Conservation (phyloP, 1,140 invertebrate genomes). For the Achroia grisella region DNA sequence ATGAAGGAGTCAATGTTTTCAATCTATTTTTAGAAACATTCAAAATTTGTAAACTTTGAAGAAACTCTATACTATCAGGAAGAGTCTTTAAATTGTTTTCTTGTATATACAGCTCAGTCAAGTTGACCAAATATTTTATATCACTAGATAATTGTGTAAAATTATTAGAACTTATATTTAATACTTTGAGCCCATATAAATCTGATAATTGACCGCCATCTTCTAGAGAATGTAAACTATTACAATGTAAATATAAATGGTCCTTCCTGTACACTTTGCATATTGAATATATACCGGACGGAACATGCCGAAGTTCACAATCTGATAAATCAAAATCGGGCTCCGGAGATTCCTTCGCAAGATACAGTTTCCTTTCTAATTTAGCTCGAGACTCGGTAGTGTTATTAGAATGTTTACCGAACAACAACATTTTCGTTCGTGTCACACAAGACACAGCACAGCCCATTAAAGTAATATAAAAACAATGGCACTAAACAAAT, state of each 20-base stretch:
- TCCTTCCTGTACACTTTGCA: conserved; percentile 87
- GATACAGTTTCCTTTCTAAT: conserved; percentile 81
- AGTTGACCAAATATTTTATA: conserved; percentile 76
- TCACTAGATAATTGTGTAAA: conserved; percentile 77
- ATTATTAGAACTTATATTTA: conserved; percentile 83
- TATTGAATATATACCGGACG: conserved; percentile 82
- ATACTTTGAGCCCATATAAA: conserved; percentile 78
- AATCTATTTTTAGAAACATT: conserved; percentile 83
- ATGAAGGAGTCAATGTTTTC: conserved; percentile 76
- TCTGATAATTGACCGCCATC: conserved; percentile 82
- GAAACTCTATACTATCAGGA: conserved; percentile 78
- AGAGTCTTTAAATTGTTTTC: conserved; percentile 78
- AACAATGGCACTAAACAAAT: conserved; percentile 9
- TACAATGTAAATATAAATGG: conserved; percentile 78
- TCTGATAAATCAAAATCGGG: conserved; percentile 83
- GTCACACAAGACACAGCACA: conserved; percentile 59
- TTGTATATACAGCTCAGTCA: conserved; percentile 80
- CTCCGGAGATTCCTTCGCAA: conserved; percentile 85
- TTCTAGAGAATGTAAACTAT: conserved; percentile 79
- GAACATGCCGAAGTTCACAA: conserved; percentile 80
- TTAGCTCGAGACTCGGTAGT: conserved; percentile 75
- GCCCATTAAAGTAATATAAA: conserved; percentile 52
- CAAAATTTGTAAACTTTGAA: conserved; percentile 78
- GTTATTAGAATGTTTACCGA: conserved; percentile 38
- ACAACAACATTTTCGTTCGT: conserved; percentile 56